phyloP scores from a whole-genome alignment of 2,113 vertebrate species.

The Pitta sordida region DNA sequence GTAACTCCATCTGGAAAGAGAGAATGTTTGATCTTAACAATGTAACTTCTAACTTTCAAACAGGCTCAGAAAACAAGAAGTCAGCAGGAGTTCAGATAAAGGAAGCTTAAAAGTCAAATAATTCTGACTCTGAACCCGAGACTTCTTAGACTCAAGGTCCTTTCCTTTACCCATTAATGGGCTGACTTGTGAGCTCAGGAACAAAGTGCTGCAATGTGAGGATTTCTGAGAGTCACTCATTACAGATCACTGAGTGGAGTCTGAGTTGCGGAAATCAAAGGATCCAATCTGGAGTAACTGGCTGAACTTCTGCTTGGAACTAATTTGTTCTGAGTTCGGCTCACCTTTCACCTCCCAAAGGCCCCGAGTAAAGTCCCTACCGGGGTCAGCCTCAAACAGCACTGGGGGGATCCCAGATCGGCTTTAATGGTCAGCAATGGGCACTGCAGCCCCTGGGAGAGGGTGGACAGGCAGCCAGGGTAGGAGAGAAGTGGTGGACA shows the following conservation, averaged over 20 bases:
- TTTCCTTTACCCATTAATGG: slow-evolving; percentile 76
- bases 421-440: slow-evolving; percentile 1
- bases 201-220: slow-evolving; percentile 74
- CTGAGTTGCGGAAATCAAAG: slow-evolving; percentile 72
- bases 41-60: slow-evolving; percentile 74
- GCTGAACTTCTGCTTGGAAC: slow-evolving; percentile 74
- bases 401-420: background rate
- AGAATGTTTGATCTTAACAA: slow-evolving; percentile 76
- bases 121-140: slow-evolving; percentile 72
- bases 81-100: slow-evolving; percentile 74
- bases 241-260: slow-evolving; percentile 74
- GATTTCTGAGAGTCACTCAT: slow-evolving; percentile 78
- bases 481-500: background rate
- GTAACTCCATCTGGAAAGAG: slow-evolving; percentile 71
- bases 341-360: slow-evolving; percentile 68
- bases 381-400: slow-evolving; percentile 55
- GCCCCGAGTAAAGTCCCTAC: slow-evolving; percentile 59
- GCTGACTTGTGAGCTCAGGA: slow-evolving; percentile 74
- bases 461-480: background rate
- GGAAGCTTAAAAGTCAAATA: slow-evolving; percentile 75
- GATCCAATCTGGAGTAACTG: slow-evolving; percentile 74
- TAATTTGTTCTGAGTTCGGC: slow-evolving; percentile 70
- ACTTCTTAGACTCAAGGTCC: slow-evolving; percentile 73
- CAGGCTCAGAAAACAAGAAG: slow-evolving; percentile 73
- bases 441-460: background rate